These are phyloP conservation scores for Tonatia bakeri DNA, from an alignment of 2,113 vertebrate genomes.

Conservation along the genomic window DNA sequence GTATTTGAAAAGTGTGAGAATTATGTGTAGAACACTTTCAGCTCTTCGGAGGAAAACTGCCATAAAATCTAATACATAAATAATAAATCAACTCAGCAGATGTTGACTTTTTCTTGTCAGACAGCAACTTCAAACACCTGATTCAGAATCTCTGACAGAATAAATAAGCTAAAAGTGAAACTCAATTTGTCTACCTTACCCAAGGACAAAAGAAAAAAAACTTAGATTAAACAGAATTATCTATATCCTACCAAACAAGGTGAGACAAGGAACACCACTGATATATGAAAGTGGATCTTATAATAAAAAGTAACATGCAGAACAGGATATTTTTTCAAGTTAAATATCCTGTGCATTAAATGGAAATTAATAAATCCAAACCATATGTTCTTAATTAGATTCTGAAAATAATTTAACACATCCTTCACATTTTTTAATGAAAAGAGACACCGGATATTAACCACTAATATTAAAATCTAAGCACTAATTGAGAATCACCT, in stretches of 20 bases:
- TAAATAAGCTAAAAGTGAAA: slow-evolving; percentile 60
- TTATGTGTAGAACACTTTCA: slow-evolving; percentile 40
- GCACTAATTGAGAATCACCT: background rate
- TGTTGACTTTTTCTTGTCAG: slow-evolving; percentile 61
- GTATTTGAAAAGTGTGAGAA: slow-evolving; percentile 56
- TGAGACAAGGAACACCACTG: background rate
- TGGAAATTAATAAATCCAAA: background rate
- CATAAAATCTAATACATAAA: slow-evolving; percentile 64
- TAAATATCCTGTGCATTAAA: background rate
- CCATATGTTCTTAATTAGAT: background rate
- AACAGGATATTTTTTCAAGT: background rate
- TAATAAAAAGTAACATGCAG: background rate
- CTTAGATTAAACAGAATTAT: slow-evolving; percentile 55
- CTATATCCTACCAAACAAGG: slow-evolving; percentile 30
- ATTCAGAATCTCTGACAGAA: slow-evolving; percentile 51
- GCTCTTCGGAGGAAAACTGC: slow-evolving; percentile 53
- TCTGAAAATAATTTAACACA: slow-evolving; percentile 12
- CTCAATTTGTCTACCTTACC: slow-evolving; percentile 59
- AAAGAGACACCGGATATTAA: background rate
- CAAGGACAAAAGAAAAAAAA: slow-evolving; percentile 50
- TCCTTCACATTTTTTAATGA: background rate
- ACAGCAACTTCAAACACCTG: slow-evolving; percentile 37
- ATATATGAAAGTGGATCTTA: slow-evolving; percentile 12
- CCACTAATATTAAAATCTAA: background rate
- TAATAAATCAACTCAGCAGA: slow-evolving; percentile 67